phyloP scores from a whole-genome alignment of 2,113 vertebrate genomes.

The Tupaia chinensis region DNA sequence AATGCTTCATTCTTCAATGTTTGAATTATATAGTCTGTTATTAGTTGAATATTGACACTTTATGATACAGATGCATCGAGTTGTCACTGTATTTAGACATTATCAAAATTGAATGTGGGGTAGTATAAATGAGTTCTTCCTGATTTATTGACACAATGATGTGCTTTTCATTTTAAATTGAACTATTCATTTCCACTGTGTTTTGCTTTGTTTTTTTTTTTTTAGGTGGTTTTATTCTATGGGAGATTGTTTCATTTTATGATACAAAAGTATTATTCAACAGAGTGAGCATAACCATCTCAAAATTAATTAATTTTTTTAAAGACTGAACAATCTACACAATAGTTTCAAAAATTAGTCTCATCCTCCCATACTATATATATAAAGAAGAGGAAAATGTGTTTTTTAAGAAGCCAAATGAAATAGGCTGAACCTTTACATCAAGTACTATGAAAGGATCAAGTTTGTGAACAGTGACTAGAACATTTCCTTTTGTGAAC shows the following conservation, averaged over 20 bases:
- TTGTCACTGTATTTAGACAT: neutral
- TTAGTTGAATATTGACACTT: neutral
- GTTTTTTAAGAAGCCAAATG: neutral
- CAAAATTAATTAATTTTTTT: conserved; percentile 8
- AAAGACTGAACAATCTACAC: neutral
- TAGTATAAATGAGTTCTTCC: neutral
- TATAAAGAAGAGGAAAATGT: neutral
- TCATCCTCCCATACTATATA: neutral
- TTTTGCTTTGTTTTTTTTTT: neutral
- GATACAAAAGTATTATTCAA: neutral
- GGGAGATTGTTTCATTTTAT: neutral
- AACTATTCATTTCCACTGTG: neutral
- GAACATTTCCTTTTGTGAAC: neutral
- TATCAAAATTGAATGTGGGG: neutral
- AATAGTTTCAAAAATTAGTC: neutral
- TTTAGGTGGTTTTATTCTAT: neutral
- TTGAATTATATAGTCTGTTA: neutral
- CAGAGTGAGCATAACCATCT: neutral
- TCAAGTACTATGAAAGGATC: neutral
- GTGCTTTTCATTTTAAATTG: neutral
- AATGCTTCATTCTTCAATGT: neutral
- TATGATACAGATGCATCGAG: neutral
- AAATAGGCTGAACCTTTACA: neutral
- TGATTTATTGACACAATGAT: neutral
- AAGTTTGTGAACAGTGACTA: neutral